Conservation (phyloP, 2,113 vertebrate genomes). For the Neodon shergylaensis region DNA sequence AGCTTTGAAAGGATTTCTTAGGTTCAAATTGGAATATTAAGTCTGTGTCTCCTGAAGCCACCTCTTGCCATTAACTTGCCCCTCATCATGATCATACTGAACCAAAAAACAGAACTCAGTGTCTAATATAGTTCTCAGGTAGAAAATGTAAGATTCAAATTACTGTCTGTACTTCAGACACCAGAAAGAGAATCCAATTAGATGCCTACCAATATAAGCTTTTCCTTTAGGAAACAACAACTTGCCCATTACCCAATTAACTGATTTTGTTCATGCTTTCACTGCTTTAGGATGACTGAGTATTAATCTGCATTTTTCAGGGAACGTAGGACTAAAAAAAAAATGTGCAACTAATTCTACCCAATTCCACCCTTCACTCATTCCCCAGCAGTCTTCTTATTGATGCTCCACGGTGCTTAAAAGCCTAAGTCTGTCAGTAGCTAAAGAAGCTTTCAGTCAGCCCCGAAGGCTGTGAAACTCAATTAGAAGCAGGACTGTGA, state of each 20-base stretch:
- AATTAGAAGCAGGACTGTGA: background rate
- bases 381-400: background rate
- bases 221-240: background rate
- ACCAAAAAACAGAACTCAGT: background rate
- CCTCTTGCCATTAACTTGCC: background rate
- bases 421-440: background rate
- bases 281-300: background rate
- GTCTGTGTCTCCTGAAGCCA: too few relatives aligned
- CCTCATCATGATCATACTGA: background rate
- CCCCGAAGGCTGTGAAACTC: background rate
- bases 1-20: background rate
- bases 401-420: background rate
- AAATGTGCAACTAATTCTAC: background rate
- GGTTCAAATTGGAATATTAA: background rate
- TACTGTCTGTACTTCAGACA: background rate
- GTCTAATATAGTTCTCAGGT: background rate
- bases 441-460: background rate
- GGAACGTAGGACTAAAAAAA: background rate
- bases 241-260: background rate
- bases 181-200: background rate
- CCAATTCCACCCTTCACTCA: background rate
- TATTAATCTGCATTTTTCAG: background rate
- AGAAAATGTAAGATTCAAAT: background rate
- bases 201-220: background rate
- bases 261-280: background rate